phyloP scores from a whole-genome alignment of 2,113 vertebrate species.

The Dinomys branickii region DNA sequence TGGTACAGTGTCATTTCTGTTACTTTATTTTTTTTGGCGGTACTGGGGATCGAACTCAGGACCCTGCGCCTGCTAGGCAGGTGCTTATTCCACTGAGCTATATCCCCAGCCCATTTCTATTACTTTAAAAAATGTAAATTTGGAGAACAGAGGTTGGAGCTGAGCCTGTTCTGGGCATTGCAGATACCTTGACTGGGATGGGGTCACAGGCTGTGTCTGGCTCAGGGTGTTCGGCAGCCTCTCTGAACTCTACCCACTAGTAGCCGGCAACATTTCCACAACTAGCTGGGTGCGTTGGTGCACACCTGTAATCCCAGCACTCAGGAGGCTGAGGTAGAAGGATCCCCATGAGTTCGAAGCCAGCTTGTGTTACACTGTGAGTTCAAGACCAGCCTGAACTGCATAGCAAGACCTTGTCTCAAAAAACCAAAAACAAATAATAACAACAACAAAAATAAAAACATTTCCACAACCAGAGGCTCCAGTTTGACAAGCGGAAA shows the following conservation, averaged over 20 bases:
- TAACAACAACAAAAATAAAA: neutral
- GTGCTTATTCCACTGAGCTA: too few relatives aligned
- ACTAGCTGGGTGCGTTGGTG: neutral
- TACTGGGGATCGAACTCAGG: too few relatives aligned
- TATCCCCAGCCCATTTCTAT: too few relatives aligned
- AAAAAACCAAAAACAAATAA: neutral
- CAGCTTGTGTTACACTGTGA: neutral
- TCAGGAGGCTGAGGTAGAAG: neutral
- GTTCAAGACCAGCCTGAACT: neutral
- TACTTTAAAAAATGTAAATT: too few relatives aligned
- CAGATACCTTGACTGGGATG: neutral
- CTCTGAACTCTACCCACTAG: neutral
- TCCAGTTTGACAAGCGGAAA: neutral
- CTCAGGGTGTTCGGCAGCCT: too few relatives aligned
- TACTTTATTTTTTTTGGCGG: neutral
- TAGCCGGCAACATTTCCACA: too few relatives aligned
- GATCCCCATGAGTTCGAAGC: neutral
- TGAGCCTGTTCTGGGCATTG: neutral
- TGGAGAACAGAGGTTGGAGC: neutral
- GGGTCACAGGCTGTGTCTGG: neutral
- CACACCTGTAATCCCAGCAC: neutral
- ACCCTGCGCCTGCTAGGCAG: too few relatives aligned
- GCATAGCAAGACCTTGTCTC: neutral
- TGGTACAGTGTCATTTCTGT: neutral
- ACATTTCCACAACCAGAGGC: neutral